phyloP scores from a whole-genome alignment of 2,797 vertebrate species.

The Loriculus beryllinus region DNA sequence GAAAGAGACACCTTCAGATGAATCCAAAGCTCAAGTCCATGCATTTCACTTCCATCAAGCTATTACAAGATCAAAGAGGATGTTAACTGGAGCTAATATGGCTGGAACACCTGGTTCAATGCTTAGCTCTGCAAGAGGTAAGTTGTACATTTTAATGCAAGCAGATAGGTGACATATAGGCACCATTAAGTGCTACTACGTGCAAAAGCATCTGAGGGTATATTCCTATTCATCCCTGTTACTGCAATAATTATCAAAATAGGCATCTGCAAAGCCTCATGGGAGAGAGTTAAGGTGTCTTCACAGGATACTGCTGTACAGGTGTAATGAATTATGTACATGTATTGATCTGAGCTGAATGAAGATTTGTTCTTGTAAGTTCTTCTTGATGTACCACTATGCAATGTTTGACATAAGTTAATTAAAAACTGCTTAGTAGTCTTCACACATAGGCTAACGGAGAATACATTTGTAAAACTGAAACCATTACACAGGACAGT shows the following conservation, averaged over 20 bases:
- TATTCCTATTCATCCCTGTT: conserved; percentile 9
- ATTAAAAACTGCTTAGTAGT: conserved; percentile 48
- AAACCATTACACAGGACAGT: background rate
- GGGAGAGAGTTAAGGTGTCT: background rate
- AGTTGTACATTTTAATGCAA: background rate
- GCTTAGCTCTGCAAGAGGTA: background rate
- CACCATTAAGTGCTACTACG: background rate
- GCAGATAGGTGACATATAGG: background rate
- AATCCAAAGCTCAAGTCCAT: background rate
- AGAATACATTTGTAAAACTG: conserved; percentile 19
- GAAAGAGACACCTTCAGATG: background rate
- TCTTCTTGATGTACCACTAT: background rate
- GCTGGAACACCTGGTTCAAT: background rate
- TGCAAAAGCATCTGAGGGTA: background rate
- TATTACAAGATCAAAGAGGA: background rate
- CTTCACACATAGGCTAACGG: background rate
- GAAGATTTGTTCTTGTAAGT: conserved; percentile 45
- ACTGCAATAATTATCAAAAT: conserved; percentile 39
- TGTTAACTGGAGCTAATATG: background rate
- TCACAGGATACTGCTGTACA: conserved; percentile 10
- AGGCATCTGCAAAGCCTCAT: conserved; percentile 9
- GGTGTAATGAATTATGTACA: conserved; percentile 42
- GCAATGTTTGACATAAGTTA: conserved; percentile 37
- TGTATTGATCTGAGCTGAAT: conserved; percentile 51
- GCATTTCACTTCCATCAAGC: background rate